Base-by-base conservation (phyloP, 2,797 vertebrate species). In the Halcyon smyrnensis region DNA sequence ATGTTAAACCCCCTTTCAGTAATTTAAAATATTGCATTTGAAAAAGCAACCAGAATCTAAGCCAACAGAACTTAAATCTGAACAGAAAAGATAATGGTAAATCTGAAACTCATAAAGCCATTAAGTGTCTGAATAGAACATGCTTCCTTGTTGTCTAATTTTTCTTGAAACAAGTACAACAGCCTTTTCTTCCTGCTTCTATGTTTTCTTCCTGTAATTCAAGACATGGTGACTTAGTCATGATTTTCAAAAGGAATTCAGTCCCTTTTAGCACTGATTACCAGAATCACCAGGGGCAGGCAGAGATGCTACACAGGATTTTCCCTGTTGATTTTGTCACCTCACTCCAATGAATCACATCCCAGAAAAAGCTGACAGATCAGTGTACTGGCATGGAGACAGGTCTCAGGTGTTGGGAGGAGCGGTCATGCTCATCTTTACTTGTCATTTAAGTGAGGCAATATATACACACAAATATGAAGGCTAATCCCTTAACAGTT, bases 191-290 rank as follows among this genome's bases (percentile, higher is more conserved):
- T 76, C 53, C 65, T 62, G 46, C 30, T 91, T 73, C 45, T 76
- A 11, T 37, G 10, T 41, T 71, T 53, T 20, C 60, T 68, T 85
- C 93, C 65, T 0, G 0, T 64, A 84, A 39, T 30, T 50, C 15
- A 64, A 92, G 36, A n/a, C 81, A 62, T 51, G 75, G 57, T 69
- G 74, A 79, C n/a, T 87, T 39, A 88, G 62, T 77, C 41, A 84
- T 75, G 21, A 53, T 76, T 91, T 93, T 90, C 56, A 64, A 60
- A 88, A 94, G 60, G 37, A 87, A 90, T 73, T 63, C 60, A 64
- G 67, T 50, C 28, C 59, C 41, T 93, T 92, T 77, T 63, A 86
- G 76, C 39, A 84, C 23, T 57, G 57, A 90, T 79, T 86, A 81
- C 59, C 64, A 73, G 39, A 69, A 95, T 50, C 43, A 86, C 69